Conservation (phyloP, 2,797 vertebrate species). For the Lateolabrax maculatus region DNA sequence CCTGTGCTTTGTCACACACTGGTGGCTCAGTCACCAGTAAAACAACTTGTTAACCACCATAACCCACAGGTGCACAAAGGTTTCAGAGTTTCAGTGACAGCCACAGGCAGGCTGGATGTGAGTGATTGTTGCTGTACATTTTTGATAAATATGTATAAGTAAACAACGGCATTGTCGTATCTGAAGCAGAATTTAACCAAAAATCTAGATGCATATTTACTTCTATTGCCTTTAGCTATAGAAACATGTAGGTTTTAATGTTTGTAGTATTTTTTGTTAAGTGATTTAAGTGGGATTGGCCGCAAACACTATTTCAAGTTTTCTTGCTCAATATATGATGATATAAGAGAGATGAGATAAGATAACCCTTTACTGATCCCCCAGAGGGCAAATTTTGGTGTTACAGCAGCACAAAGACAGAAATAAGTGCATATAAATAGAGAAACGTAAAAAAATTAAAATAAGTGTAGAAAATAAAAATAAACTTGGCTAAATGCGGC, state of each 20-base stretch:
- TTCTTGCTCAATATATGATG: not conserved
- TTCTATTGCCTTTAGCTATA: not conserved
- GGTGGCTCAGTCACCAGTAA: conserved; percentile 23
- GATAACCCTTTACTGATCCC: too few species aligned
- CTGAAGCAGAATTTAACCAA: not conserved
- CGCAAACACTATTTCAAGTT: not conserved
- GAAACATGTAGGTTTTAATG: conserved; percentile 1
- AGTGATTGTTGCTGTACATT: not conserved
- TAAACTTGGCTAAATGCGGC: too few species aligned
- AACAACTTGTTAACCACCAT: conserved; percentile 32
- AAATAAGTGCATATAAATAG: too few species aligned
- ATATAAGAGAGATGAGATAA: not conserved
- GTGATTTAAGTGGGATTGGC: not conserved
- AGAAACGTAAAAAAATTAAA: too few species aligned
- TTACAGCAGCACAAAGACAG: too few species aligned
- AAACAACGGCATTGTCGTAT: not conserved
- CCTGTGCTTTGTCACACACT: not conserved
- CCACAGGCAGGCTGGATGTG: conserved; percentile 1
- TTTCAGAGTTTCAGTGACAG: not conserved
- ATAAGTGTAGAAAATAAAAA: too few species aligned
- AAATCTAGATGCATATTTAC: too few species aligned
- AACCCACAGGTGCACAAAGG: conserved; percentile 30
- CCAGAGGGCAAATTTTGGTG: too few species aligned
- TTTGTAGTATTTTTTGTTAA: too few species aligned
- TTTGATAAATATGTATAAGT: not conserved